Evolutionary conservation across 2,113 vertebrate genomes (phyloP), one percentile per base, ranked within the genome.

Genomic region (Nibea albiflora): DNA sequence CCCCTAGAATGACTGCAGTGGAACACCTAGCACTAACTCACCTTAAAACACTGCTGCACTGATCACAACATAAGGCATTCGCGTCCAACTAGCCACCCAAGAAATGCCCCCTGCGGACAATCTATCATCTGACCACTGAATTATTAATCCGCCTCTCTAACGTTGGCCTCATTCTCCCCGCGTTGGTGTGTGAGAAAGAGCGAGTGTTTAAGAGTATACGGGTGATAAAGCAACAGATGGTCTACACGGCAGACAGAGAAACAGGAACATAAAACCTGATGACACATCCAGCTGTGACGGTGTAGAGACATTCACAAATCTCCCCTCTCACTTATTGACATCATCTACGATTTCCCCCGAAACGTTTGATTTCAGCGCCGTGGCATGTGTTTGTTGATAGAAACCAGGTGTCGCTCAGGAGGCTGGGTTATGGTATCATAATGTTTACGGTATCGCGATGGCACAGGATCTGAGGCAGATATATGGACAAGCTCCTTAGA

Each of bases 381-480:
- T 63, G 88, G 79, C 84, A 89, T 92, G 89, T 49, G 83, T 65
- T 77, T 78, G 61, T 47, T 24, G 50, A 92, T 87, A 22, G 61
- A 87, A 94, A 93, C 71, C 93, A 93, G 92, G 91, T 92, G 92
- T 76, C 60, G 72, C 78, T 86, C 86, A 54, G 72, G 79, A 83
- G 76, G 81, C 83, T 76, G 24, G 1, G 86, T 83, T 78, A 73
- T 78, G 61, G 75, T 70, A 75, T 85, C 76, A 63, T 76, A 71
- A 83, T 63, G 86, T 92, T 91, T 81, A 85, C 75, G 63, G 75
- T 81, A 66, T 68, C 5, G 16, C 65, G 20, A 56, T 63, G 78
- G 71, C 70, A 77, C n/a, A 8, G 87, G 87, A 92, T 92, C 66
- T 85, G 76, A 72, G 62, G 61, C 72, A 79, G 88, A 91, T 80